Percentiles rank a stretch among this genome's conserved stretches.
phyloP scores from a whole-genome alignment of 2,888 invertebrate genomes.

The Acanthosepion lycidas region DNA sequence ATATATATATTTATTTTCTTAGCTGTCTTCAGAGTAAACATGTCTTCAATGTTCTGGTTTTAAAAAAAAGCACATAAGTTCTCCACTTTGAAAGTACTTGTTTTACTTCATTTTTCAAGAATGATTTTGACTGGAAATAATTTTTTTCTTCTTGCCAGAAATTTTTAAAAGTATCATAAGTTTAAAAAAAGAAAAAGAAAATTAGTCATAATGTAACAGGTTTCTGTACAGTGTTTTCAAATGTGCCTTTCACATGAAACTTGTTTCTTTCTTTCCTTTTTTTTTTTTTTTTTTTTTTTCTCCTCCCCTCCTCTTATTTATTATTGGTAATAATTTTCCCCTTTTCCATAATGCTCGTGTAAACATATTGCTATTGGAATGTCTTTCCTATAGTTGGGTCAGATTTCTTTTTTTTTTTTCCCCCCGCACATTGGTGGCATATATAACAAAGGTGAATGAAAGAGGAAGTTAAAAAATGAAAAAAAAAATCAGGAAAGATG shows the following conservation, averaged over 20 bases:
- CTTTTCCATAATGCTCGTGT: neutral
- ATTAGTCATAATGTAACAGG: neutral
- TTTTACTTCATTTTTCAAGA: neutral
- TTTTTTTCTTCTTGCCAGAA: neutral
- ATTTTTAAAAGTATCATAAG: neutral
- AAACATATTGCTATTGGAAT: neutral
- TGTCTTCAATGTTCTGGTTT: neutral
- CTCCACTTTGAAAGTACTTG: neutral
- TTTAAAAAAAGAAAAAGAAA: neutral
- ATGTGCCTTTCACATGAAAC: slow-evolving; percentile 33
- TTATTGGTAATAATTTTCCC: neutral
- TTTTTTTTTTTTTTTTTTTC: neutral
- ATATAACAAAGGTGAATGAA: neutral
- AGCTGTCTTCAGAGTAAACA: neutral
- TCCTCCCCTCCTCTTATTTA: neutral
- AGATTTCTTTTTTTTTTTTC: neutral
- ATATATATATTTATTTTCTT: neutral
- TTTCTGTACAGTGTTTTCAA: slow-evolving; percentile 4
- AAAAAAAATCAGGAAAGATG: neutral
- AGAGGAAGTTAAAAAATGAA: neutral
- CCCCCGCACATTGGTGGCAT: neutral
- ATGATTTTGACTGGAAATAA: neutral
- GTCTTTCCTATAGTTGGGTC: neutral
- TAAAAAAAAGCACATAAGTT: no score
- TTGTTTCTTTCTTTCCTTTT: neutral